These are phyloP conservation scores for Drosophila neonasuta DNA, from an alignment of 2,888 invertebrate species.

Conservation along the genomic window DNA sequence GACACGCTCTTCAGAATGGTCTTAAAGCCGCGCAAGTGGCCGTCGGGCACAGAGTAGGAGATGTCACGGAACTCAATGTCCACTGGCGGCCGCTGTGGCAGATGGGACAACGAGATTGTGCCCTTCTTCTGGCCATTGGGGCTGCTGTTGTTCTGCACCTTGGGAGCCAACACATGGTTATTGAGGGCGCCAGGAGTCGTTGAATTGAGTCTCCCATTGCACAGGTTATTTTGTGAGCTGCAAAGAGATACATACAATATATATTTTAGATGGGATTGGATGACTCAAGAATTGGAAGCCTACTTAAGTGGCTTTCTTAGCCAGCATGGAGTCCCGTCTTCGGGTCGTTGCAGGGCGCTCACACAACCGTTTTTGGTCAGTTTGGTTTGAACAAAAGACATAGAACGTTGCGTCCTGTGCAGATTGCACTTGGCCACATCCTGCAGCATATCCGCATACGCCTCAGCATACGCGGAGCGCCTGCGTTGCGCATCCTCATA, in stretches of 20 bases:
- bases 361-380: constrained; percentile 78
- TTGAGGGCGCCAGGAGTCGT: constrained; percentile 48
- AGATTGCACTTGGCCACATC: constrained; percentile 41
- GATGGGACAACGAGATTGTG: constrained; percentile 88
- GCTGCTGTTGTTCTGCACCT: constrained; percentile 86
- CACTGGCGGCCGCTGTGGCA: constrained; percentile 93
- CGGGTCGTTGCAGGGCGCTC: constrained; percentile 65
- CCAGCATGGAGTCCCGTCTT: constrained; percentile 58
- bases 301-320: constrained; percentile 68
- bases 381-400: constrained; percentile 76
- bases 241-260: constrained; percentile 22
- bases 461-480: constrained; percentile 55
- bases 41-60: constrained; percentile 94
- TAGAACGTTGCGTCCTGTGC: constrained; percentile 51
- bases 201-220: constrained; percentile 85
- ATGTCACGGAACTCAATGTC: constrained; percentile 94
- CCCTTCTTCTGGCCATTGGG: constrained; percentile 87
- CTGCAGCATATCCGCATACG: constrained; percentile 59
- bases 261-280: background rate
- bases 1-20: constrained; percentile 93
- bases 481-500: constrained; percentile 52
- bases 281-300: constrained; percentile 12
- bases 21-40: constrained; percentile 90
- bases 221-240: constrained; percentile 88
- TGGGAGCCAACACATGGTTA: constrained; percentile 85